Conservation (phyloP, 2,888 invertebrate genomes). For the Melanostoma scalare region DNA sequence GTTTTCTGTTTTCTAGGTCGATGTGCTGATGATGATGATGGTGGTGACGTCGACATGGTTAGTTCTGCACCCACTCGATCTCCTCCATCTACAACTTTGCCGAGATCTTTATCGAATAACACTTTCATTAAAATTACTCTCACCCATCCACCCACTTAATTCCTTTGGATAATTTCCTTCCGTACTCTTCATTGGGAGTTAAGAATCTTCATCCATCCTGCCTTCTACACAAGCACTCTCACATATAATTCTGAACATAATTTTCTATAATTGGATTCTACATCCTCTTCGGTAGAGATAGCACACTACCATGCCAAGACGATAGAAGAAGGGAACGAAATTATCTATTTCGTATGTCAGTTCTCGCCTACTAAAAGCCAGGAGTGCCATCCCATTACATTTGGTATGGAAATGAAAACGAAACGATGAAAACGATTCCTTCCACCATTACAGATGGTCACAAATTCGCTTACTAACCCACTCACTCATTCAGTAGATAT, state of each 20-base stretch:
- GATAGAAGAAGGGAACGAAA: conserved; percentile 26
- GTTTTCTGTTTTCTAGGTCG: conserved; percentile 59
- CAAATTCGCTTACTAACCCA: conserved; percentile 66
- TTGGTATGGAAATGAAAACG: conserved; percentile 71
- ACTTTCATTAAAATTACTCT: conserved; percentile 77
- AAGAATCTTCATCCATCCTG: conserved; percentile 52
- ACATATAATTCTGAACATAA: conserved; percentile 43
- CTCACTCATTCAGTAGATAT: conserved; percentile 49
- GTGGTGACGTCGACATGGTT: conserved; percentile 34
- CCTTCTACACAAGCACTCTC: conserved; percentile 10
- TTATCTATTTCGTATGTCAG: conserved; percentile 62
- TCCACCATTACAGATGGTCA: conserved; percentile 35
- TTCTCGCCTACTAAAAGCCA: conserved; percentile 38
- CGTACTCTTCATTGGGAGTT: conserved; percentile 39
- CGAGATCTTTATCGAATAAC: conserved; percentile 77
- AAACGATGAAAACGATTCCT: conserved; percentile 57
- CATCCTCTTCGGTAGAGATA: conserved; percentile 45
- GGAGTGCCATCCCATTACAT: conserved; percentile 63
- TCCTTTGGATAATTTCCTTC: conserved; percentile 61
- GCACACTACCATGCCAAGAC: conserved; percentile 1
- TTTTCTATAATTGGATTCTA: conserved; percentile 68
- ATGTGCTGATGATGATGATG: conserved; percentile 21
- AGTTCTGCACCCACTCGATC: background rate
- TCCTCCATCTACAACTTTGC: conserved; percentile 17
- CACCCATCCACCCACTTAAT: conserved; percentile 36